Percentiles rank a stretch among this genome's conserved stretches.
These are phyloP conservation scores for Hymenopus coronatus DNA, from an alignment of 2,888 invertebrate species.

Conservation along the genomic window DNA sequence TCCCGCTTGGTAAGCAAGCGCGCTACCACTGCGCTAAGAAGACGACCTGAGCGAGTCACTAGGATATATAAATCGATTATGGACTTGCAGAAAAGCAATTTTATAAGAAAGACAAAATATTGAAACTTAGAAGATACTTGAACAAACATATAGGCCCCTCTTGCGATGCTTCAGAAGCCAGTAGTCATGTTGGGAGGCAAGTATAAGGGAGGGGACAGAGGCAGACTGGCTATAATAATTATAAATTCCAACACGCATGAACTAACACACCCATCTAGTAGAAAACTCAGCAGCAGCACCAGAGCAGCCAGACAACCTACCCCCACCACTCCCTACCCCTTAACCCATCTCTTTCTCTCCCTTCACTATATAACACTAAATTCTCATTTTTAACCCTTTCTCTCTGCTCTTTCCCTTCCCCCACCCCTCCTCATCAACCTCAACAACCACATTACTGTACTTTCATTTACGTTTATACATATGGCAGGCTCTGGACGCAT, in stretches of 20 bases:
- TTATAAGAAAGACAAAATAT: neutral
- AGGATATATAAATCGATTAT: no score
- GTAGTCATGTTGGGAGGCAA: neutral
- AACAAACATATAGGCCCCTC: neutral
- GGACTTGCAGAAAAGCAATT: no score
- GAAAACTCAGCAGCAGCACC: neutral
- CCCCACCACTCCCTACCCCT: neutral
- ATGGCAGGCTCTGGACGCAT: neutral
- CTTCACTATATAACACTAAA: neutral
- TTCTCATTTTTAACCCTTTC: neutral
- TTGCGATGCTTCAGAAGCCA: neutral
- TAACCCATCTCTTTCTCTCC: neutral
- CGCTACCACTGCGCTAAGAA: no score
- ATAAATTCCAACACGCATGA: conserved; percentile 25
- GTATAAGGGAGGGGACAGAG: neutral
- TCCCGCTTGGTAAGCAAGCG: no score
- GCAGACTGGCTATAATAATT: conserved; percentile 22
- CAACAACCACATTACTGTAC: neutral
- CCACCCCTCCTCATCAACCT: neutral
- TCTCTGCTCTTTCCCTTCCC: neutral
- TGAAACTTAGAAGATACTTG: neutral
- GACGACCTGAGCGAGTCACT: no score
- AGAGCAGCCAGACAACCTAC: neutral
- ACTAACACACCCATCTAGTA: neutral
- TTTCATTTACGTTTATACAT: neutral